Base-by-base conservation (phyloP, 2,888 invertebrate genomes). In the Synergus umbraculus region DNA sequence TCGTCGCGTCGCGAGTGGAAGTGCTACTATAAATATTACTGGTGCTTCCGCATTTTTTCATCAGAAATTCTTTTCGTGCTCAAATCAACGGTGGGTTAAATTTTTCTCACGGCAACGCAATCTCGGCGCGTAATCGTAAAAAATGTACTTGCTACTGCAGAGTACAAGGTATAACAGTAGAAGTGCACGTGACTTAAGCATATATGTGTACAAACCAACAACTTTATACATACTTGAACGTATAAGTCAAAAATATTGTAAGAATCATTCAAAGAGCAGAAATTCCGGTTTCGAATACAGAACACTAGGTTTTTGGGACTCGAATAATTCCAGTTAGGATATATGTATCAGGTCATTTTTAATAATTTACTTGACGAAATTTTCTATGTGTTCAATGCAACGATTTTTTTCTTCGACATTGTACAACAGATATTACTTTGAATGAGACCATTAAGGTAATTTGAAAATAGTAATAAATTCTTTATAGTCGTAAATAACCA, bases 31-130 rank as follows among this genome's bases (percentile, higher is more conserved):
- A 67, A 22, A 73, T 73, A 73, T 49, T 73, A 41, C 54, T 49
- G n/a, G 49, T 73, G 37, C 54, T 73, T 73, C 73, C 73, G 73
- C 73, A 73, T 73, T 73, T 73, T 73, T 73, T 73, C 73, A 73
- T 73, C 73, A 73, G 54, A 54, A 73, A 54, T 73, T 73, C 73
- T 73, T 73, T 69, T 69, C 37, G 49, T 49, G 49, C n/a, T 69
- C 37, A 73, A 54, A 73, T 73, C 73, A 54, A 29, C 37, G 49
- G 49, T 69, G 18, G 69, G 15, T 37, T 73, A n/a, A 73, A 73
- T 73, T 54, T 73, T 73, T 73, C 73, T 73, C 73, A 73, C 73
- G 73, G 41, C 73, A 73, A 73, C 73, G 54, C 73, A 73, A 73
- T 73, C 73, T 73, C 49, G 9, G 9, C 41, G 54, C 37, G 37